Conservation (phyloP, 2,113 vertebrate species). For the Stigmatopora argus region DNA sequence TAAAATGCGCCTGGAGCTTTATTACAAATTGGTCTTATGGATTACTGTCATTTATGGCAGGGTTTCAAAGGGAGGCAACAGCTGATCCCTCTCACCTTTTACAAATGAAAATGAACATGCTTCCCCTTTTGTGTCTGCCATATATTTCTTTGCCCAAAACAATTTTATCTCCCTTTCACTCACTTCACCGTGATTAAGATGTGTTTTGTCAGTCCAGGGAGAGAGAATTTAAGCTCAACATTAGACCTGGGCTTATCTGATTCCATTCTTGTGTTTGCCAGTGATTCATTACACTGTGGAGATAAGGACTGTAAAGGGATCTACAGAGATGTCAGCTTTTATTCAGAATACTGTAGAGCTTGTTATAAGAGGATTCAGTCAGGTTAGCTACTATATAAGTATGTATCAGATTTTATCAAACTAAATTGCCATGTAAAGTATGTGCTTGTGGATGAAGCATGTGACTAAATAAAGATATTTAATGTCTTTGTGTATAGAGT, state of each 20-base stretch:
- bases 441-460: neutral
- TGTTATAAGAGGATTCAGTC: slow-evolving; percentile 12
- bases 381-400: slow-evolving; percentile 7
- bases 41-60: slow-evolving; percentile 63
- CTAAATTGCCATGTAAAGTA: neutral
- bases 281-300: slow-evolving; percentile 36
- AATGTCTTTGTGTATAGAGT: neutral
- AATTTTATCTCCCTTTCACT: slow-evolving; percentile 46
- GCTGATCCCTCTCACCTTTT: slow-evolving; percentile 55
- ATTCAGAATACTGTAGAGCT: slow-evolving; percentile 23
- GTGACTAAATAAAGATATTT: neutral
- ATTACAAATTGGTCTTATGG: slow-evolving; percentile 69
- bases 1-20: slow-evolving; percentile 63
- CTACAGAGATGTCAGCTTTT: slow-evolving; percentile 31
- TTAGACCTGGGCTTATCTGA: slow-evolving; percentile 40
- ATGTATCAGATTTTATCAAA: slow-evolving; percentile 25
- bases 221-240: slow-evolving; percentile 27
- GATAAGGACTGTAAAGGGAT: slow-evolving; percentile 15
- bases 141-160: slow-evolving; percentile 42
- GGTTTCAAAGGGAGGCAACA: slow-evolving; percentile 41
- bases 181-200: slow-evolving; percentile 37
- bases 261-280: slow-evolving; percentile 26
- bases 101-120: slow-evolving; percentile 43
- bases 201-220: slow-evolving; percentile 45
- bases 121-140: slow-evolving; percentile 21